phyloP scores from a whole-genome alignment of 1,140 invertebrate species.

The Anastrepha ludens region DNA sequence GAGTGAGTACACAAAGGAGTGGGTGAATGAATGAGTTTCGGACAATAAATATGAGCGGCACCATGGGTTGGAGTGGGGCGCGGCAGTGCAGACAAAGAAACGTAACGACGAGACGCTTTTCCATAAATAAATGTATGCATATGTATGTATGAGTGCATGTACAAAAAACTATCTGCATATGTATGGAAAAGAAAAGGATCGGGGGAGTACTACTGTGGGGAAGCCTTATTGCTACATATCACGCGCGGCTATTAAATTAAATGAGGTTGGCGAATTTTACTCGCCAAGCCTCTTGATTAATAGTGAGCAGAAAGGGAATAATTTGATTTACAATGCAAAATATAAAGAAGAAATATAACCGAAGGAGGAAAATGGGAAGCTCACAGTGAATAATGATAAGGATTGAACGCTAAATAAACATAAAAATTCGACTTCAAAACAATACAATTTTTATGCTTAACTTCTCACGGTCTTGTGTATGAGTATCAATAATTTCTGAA shows the following conservation, averaged over 20 bases:
- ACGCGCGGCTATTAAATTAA: constrained; percentile 12
- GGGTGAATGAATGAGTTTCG: not conserved
- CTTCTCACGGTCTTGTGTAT: too few relatives aligned
- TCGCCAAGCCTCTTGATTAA: not conserved
- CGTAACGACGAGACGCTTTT: not conserved
- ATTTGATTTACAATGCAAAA: not conserved
- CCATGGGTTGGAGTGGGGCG: not conserved
- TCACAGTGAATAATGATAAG: too few relatives aligned
- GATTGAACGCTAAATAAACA: too few relatives aligned
- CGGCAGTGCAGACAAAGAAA: not conserved
- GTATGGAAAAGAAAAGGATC: too few relatives aligned
- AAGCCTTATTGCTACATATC: not conserved
- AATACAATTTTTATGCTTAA: too few relatives aligned
- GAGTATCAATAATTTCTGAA: too few relatives aligned
- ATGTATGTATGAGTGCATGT: too few relatives aligned
- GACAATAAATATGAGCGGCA: not conserved
- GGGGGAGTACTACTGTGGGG: too few relatives aligned
- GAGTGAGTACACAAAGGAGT: not conserved
- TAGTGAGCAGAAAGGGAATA: not conserved
- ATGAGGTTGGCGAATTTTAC: not conserved
- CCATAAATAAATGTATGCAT: not conserved
- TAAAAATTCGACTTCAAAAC: too few relatives aligned
- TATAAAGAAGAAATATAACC: not conserved
- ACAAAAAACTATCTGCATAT: not conserved
- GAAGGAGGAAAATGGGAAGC: too few relatives aligned